A percentile compares a stretch with the other conserved stretches of the same genome.
Conservation (phyloP, 2,113 vertebrate genomes). For the Pungitius pungitius region DNA sequence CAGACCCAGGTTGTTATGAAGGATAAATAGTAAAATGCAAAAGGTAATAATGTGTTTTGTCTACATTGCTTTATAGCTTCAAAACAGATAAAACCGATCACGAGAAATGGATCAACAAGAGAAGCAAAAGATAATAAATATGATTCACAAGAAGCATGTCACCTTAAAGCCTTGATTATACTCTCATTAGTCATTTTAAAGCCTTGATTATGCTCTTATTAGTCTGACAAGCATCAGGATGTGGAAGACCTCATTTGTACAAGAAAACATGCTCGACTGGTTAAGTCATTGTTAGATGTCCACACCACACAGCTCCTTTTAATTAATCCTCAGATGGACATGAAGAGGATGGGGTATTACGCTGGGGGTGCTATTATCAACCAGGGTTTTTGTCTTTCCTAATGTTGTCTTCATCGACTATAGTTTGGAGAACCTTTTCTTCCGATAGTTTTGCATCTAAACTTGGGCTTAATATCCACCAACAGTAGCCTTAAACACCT, state of each 20-base stretch:
- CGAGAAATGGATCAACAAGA: not conserved
- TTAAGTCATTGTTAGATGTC: slow-evolving; percentile 3
- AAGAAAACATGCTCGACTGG: not conserved
- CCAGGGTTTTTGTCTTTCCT: not conserved
- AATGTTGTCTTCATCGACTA: slow-evolving; percentile 14
- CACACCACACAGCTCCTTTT: slow-evolving; percentile 25
- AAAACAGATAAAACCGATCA: slow-evolving; percentile 3
- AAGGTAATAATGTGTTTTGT: not conserved
- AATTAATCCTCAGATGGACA: slow-evolving; percentile 34
- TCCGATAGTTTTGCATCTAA: not conserved
- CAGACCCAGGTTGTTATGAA: not conserved
- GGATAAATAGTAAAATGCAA: not conserved
- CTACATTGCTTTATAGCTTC: not conserved
- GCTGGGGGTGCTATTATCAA: not conserved
- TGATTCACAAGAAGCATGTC: not conserved
- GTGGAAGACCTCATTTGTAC: not conserved
- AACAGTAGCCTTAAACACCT: not conserved
- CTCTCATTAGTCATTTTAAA: not conserved
- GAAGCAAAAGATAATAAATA: not conserved
- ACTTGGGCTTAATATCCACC: not conserved
- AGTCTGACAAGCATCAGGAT: not conserved
- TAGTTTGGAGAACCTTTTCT: slow-evolving; percentile 23
- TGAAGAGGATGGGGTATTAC: not conserved
- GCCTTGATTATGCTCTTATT: not conserved
- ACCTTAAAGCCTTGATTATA: not conserved